These are phyloP conservation scores for Tauraco hartlaubi DNA, from an alignment of 2,797 vertebrate species.

Conservation along the genomic window DNA sequence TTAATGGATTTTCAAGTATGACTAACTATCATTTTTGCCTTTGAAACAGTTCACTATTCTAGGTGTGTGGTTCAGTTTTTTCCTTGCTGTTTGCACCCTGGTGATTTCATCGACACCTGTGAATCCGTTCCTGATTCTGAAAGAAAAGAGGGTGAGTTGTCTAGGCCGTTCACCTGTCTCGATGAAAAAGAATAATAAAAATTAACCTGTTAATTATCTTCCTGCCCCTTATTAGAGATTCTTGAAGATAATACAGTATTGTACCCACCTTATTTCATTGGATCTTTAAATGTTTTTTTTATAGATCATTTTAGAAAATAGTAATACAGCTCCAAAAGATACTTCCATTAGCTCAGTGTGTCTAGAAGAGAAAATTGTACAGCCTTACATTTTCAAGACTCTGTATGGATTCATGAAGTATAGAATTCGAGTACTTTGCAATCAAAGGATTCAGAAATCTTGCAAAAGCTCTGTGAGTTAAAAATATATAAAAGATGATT, in stretches of 20 bases:
- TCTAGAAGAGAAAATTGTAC: neutral
- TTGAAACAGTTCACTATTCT: neutral
- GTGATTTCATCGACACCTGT: slow-evolving; percentile 7
- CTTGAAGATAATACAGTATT: neutral
- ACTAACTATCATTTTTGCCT: neutral
- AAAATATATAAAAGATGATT: slow-evolving; percentile 14
- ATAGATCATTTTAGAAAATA: neutral
- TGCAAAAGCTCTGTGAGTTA: neutral
- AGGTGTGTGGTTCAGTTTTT: neutral
- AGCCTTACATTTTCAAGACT: neutral
- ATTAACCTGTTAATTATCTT: neutral
- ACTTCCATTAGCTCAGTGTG: neutral
- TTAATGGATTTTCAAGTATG: neutral
- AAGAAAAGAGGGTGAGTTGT: neutral
- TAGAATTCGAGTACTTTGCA: neutral
- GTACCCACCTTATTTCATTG: neutral
- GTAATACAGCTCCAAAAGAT: neutral
- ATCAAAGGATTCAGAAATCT: neutral
- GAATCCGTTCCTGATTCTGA: neutral
- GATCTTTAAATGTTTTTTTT: neutral
- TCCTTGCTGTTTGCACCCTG: neutral
- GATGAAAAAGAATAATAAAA: neutral
- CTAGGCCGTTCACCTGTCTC: neutral
- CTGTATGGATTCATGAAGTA: neutral
- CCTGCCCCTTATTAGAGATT: neutral